Evolutionary conservation across 2,113 vertebrate species (phyloP), one percentile per base, ranked within the genome.

Genomic region (Okapia johnstoni): DNA sequence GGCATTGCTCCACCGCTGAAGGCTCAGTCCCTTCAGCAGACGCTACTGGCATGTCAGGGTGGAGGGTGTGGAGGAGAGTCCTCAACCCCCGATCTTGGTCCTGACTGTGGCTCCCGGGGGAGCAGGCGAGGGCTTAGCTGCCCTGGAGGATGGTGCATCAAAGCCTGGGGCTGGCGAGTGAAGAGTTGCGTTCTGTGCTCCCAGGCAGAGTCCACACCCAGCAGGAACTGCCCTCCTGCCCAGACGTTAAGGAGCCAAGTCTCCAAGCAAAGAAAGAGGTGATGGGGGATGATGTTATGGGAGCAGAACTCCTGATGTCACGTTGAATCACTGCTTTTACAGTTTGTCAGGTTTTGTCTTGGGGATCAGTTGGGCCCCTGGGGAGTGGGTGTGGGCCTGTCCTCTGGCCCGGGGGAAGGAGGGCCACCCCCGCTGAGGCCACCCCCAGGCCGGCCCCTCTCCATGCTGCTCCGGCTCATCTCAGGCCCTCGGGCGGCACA

Each of bases 1-100:
- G 14, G 6, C 36, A 4, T 7, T 9, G 26, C 21, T 40, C 40
- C 13, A 3, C 12, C 4, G 2, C 43, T 0, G 17, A 13, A 60
- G 17, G 28, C 26, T 12, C 13, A 0, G 25, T 25, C 21, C 5
- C 70, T 13, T n/a, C 8, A 0, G 0, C 19, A n/a, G 70, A 1
- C 3, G 6, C 57, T 40, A 7, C 2, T 9, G 13, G 26, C 12
- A 2, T 8, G 21, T 8, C 3, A 30, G 26, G 70, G 12, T 8
- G 26, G 17, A 4, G 19, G 11, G 87, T 5, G 2, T 21, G 3
- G 6, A 17, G 43, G 17, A 15, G 84, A 12, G 58, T 5, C 11
- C 15, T 6, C 26, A 16, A 3, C 2, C 2, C 23, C 0, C 0
- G 54, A 0, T 16, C 58, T 7, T 16, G 12, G 30, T 50, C 79